Evolutionary conservation across 1,140 invertebrate genomes (phyloP).

Genomic region (Oryzaephilus surinamensis): DNA sequence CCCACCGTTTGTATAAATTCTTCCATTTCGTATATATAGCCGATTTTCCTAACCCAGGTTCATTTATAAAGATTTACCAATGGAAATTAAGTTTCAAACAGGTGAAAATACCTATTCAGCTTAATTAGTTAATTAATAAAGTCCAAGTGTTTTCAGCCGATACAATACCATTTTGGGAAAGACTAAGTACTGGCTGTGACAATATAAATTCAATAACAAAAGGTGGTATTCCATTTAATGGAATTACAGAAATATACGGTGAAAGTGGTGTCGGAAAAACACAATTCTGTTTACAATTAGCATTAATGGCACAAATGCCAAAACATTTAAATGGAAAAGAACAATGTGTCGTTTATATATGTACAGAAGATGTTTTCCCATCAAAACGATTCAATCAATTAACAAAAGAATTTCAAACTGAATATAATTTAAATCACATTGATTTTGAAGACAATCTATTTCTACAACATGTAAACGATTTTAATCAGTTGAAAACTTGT

Average conservation of each 20-base stretch:
- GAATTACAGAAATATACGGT: slow-evolving; percentile 75
- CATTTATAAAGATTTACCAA: too few species aligned
- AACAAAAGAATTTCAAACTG: slow-evolving; percentile 29
- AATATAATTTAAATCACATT: slow-evolving; percentile 34
- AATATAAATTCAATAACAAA: slow-evolving; percentile 47
- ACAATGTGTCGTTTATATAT: slow-evolving; percentile 54
- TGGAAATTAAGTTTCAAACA: too few species aligned
- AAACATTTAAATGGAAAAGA: slow-evolving; percentile 26
- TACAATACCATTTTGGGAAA: slow-evolving; percentile 27
- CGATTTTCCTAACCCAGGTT: too few species aligned
- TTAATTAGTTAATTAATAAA: too few species aligned
- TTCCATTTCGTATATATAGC: too few species aligned
- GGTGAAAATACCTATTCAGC: too few species aligned
- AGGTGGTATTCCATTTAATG: slow-evolving; percentile 62
- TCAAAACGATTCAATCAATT: slow-evolving; percentile 51
- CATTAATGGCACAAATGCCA: slow-evolving; percentile 35
- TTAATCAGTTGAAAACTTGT: slow-evolving; percentile 46
- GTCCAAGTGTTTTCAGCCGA: slow-evolving; percentile 14
- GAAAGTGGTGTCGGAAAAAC: slow-evolving; percentile 76
- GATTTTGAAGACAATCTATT: slow-evolving; percentile 23
- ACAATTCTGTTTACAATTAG: slow-evolving; percentile 69
- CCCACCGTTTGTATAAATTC: too few species aligned
- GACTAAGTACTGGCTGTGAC: slow-evolving; percentile 49
- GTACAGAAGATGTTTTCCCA: slow-evolving; percentile 66
- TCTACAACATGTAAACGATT: slow-evolving; percentile 40